phyloP scores from a whole-genome alignment of 2,797 vertebrate species.

The Australoheros facetus region DNA sequence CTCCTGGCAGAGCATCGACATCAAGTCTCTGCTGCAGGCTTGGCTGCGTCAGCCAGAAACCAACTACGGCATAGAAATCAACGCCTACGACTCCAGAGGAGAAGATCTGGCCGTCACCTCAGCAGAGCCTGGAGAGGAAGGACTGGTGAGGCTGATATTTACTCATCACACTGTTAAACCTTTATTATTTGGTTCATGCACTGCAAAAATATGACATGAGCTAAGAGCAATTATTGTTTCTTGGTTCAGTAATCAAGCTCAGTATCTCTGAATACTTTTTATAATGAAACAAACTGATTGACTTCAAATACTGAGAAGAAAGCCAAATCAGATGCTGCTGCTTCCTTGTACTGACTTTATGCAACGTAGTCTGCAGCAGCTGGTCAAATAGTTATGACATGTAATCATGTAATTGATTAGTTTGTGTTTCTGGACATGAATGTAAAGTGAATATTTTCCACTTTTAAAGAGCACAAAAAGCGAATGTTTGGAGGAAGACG shows the following conservation, averaged over 20 bases:
- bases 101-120: slow-evolving; percentile 92
- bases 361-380: too few species aligned
- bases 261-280: not conserved
- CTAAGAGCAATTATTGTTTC: not conserved
- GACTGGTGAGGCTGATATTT: slow-evolving; percentile 85
- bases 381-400: too few species aligned
- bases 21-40: slow-evolving; percentile 94
- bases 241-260: not conserved
- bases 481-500: too few species aligned
- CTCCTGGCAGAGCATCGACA: slow-evolving; percentile 97
- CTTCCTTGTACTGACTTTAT: too few species aligned
- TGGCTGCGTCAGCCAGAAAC: slow-evolving; percentile 96
- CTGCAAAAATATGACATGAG: too few species aligned
- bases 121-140: slow-evolving; percentile 90
- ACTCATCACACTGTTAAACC: too few species aligned
- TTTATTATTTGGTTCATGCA: slow-evolving; percentile 4
- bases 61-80: slow-evolving; percentile 97
- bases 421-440: too few species aligned
- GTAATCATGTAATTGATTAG: too few species aligned
- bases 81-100: slow-evolving; percentile 89
- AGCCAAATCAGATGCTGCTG: too few species aligned
- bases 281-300: not conserved
- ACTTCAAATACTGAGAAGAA: not conserved
- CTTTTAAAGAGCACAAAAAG: too few species aligned
- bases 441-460: too few species aligned